Evolutionary conservation across 2,888 invertebrate genomes (phyloP).

Genomic region (Emesis furor): DNA sequence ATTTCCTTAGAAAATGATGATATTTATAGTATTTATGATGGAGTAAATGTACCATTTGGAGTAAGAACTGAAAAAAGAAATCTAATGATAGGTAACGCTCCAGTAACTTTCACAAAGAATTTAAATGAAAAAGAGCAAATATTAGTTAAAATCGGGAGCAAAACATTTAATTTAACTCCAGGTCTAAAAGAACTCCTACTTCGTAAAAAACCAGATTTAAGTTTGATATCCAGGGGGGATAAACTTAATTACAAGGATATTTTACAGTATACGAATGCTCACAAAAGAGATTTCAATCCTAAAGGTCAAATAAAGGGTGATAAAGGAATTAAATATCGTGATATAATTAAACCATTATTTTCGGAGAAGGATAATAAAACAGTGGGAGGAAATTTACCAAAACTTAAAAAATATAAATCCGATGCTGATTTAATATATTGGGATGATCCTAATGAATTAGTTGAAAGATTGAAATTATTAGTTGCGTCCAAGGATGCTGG

Average conservation of each 20-base stretch:
- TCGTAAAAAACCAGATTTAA: background rate
- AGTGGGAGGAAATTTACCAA: background rate
- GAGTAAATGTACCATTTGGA: no score
- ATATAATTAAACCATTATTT: background rate
- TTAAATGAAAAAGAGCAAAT: no score
- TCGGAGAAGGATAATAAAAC: background rate
- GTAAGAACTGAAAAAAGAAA: no score
- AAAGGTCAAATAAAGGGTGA: background rate
- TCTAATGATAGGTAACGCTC: no score
- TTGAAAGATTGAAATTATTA: constrained; percentile 76
- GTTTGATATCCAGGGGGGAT: background rate
- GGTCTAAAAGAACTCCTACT: background rate
- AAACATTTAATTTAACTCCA: background rate
- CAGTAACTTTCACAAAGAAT: no score
- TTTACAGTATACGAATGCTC: background rate
- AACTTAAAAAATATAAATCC: background rate
- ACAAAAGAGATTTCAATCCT: background rate
- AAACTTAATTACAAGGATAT: background rate
- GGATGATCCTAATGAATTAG: constrained; percentile 78
- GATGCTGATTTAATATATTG: constrained; percentile 71
- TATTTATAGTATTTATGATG: no score
- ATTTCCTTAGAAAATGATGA: no score
- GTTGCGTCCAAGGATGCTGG: constrained; percentile 77
- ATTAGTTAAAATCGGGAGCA: background rate
- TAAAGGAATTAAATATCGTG: background rate